phyloP scores from a whole-genome alignment of 2,888 invertebrate genomes.

The Megaustenia siamemsis region DNA sequence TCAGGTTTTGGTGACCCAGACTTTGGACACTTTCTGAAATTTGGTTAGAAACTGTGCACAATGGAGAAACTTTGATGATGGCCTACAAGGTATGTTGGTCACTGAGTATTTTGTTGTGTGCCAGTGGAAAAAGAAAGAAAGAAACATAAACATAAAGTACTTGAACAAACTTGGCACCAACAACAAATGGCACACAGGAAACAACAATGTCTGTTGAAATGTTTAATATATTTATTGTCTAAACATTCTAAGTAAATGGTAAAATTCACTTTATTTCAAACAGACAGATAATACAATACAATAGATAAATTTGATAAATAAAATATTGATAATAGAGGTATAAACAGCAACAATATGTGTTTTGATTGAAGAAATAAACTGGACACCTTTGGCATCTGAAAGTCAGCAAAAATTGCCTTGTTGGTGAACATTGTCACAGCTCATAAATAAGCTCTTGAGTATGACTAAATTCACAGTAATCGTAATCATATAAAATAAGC shows the following conservation, averaged over 20 bases:
- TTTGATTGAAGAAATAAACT: conserved; percentile 17
- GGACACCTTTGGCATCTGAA: not conserved
- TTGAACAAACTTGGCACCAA: too few relatives aligned
- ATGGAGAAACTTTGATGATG: too few relatives aligned
- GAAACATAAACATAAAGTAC: too few relatives aligned
- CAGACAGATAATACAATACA: not conserved
- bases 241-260: not conserved
- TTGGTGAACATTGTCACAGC: not conserved
- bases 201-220: too few relatives aligned
- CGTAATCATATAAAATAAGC: not conserved
- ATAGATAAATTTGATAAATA: conserved; percentile 3
- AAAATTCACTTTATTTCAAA: not conserved
- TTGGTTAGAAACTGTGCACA: too few relatives aligned
- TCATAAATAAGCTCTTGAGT: not conserved
- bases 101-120: too few relatives aligned
- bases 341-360: not conserved
- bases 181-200: too few relatives aligned
- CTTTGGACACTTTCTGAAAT: too few relatives aligned
- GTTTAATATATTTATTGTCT: not conserved
- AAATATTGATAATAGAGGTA: conserved; percentile 1
- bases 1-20: too few relatives aligned
- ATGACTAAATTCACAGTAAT: not conserved
- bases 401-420: not conserved
- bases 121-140: too few relatives aligned
- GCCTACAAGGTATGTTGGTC: too few relatives aligned